Base-by-base conservation (phyloP, 2,113 vertebrate genomes). In the Pleuronectes platessa region DNA sequence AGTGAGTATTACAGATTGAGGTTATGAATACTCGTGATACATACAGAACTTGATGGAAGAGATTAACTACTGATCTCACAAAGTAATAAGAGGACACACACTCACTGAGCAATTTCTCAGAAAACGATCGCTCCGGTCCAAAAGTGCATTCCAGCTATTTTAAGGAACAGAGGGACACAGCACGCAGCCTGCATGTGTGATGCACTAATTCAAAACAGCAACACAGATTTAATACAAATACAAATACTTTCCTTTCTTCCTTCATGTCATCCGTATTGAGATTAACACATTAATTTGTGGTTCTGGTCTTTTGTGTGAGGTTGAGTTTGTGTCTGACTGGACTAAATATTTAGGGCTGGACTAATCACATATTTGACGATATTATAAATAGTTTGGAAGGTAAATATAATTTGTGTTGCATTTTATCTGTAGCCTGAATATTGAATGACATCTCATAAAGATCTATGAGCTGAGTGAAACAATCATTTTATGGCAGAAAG, bases 111-210 rank as follows among this genome's bases (percentile, higher is more conserved):
- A 26, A 2, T 42, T 58, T 73, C 63, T 65, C 70, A 61, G 64
- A 59, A 75, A 78, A 61, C 60, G 82, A 79, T 71, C n/a, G 51
- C 62, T 55, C 58, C 20, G 76, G 71, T 90, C 86, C 76, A 82
- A 79, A 79, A 79, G 77, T 84, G 26, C 85, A 85, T 88, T 90
- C 73, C 82, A 71, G 79, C 77, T 89, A 78, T 85, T 90, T 91
- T 78, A 78, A 69, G 82, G 62, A 80, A 68, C 35, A 72, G 47
- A 73, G 37, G 15, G 47, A 51, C 42, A 24, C 53, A n/a, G 55
- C 17, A 53, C 2, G 24, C 54, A 65, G 77, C n/a, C 63, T 64
- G 61, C 5, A 35, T 84, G 76, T 71, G 79, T 71, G 79, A 45
- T 53, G 53, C 45, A 61, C n/a, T 66, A 71, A 84, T 84, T 70